Base-by-base conservation (phyloP, 2,797 vertebrate species). In the Erethizon dorsatum region DNA sequence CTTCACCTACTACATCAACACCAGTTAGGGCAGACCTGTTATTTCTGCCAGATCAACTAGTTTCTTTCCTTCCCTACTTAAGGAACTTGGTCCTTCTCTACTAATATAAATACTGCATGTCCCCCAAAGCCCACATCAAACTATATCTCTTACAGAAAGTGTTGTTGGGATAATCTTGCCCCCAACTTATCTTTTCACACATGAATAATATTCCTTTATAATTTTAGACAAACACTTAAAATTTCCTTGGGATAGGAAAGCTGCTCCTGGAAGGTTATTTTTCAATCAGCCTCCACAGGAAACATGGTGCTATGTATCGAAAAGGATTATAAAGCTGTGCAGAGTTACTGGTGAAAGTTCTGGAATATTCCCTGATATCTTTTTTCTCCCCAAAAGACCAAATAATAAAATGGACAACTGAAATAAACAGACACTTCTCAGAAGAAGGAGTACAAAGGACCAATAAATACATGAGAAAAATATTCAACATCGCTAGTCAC, bases 151-250 rank as follows among this genome's bases (percentile, higher is more conserved):
- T 90, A n/a, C 79, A 94, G 84, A 83, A 96, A 88, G 65, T 85
- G n/a, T n/a, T 91, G 67, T 83, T 93, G 75, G 61, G 73, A 88
- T 93, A 88, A 96, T 45, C 37, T 41, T 47, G 63, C 28, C 24
- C 37, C 75, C 6, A 91, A 83, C 65, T 90, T 45, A 88, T 90
- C 75, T 56, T 91, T 96, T 54, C 50, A 77, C 10, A 57, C n/a
- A 88, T 85, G 78, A 92, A 59, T 91, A 90, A 83, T 83, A 83
- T 84, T 87, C 77, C 45, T 67, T 57, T 92, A 45, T 93, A 88
- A 88, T 77, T 94, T 85, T 90, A 92, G 63, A 56, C 47, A 13
- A 82, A 96, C 84, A 73, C 87, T 88, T 92, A 92, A 95, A 88
- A 91, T 94, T 95, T 96, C 59, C 71, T 94, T 5, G 5, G 57